These are phyloP conservation scores for Campodea augens DNA, from an alignment of 1,140 invertebrate species.

Conservation along the genomic window DNA sequence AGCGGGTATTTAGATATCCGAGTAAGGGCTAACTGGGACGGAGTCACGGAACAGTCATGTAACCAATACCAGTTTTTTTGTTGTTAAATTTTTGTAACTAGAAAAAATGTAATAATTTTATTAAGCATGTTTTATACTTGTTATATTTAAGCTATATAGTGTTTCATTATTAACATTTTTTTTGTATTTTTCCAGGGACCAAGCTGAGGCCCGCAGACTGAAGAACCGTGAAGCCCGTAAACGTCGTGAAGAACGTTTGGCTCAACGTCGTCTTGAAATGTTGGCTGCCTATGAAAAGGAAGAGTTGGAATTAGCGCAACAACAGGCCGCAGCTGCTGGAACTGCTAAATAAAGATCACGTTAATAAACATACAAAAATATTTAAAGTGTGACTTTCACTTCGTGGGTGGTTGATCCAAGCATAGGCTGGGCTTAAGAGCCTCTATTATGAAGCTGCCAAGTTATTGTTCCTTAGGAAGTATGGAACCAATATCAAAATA, in stretches of 20 bases:
- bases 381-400: no score
- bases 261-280: slow-evolving; percentile 83
- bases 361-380: no score
- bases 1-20: no score
- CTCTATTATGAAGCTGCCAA: no score
- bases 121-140: not conserved
- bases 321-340: slow-evolving; percentile 40
- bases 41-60: no score
- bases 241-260: slow-evolving; percentile 82
- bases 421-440: no score
- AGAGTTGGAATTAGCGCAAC: slow-evolving; percentile 28
- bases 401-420: no score
- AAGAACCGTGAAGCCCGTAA: slow-evolving; percentile 92
- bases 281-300: slow-evolving; percentile 66
- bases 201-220: slow-evolving; percentile 85
- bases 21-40: no score
- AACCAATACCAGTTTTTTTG: no score
- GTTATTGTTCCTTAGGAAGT: no score
- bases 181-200: slow-evolving; percentile 45
- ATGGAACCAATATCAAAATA: no score
- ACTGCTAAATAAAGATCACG: no score
- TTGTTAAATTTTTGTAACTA: not conserved
- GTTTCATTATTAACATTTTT: slow-evolving; percentile 5
- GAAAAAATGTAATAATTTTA: slow-evolving; percentile 6
- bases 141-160: not conserved